phyloP scores from a whole-genome alignment of 2,113 vertebrate genomes.

The Pomatorhinus ruficollis region DNA sequence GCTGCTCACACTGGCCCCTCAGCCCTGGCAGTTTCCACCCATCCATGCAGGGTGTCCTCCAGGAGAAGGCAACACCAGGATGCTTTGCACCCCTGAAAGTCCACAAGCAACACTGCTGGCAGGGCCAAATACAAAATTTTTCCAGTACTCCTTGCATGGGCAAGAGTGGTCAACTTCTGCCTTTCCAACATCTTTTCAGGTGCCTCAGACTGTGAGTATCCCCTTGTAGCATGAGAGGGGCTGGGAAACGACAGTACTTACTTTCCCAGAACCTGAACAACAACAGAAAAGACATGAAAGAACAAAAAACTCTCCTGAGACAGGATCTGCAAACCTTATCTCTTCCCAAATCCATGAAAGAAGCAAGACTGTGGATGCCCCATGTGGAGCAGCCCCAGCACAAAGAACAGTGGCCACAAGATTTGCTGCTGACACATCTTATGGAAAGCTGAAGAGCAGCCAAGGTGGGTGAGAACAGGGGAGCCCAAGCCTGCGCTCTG shows the following conservation, averaged over 20 bases:
- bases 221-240: background rate
- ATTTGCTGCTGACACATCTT: background rate
- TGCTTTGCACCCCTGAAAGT: background rate
- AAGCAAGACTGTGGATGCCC: background rate
- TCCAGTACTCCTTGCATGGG: background rate
- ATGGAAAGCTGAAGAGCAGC: background rate
- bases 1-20: background rate
- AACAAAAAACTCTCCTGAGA: background rate
- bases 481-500: background rate
- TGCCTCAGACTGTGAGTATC: background rate
- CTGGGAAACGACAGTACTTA: background rate
- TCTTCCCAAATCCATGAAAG: background rate
- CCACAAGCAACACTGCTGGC: background rate
- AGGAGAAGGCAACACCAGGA: background rate
- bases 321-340: background rate
- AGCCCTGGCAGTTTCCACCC: background rate
- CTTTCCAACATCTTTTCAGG: background rate
- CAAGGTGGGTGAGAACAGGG: background rate
- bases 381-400: background rate
- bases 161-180: background rate
- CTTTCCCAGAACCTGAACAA: background rate
- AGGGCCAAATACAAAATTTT: background rate
- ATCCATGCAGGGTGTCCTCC: background rate
- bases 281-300: background rate
- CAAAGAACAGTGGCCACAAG: background rate